Evolutionary conservation across 1,140 invertebrate genomes (phyloP).

Genomic region (Drosophila novamexicana): DNA sequence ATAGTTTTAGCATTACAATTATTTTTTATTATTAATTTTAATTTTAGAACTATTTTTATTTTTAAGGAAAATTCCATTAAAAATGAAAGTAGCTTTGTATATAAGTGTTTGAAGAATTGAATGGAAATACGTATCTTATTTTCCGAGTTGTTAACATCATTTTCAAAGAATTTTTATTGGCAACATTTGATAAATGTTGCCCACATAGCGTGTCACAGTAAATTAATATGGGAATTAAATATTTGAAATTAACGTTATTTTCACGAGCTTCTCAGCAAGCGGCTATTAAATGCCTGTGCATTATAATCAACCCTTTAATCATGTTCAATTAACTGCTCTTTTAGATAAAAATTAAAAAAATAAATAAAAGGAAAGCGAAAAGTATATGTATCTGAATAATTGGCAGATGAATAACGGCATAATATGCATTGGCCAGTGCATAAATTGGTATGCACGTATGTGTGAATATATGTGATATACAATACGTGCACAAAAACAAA

Average conservation of each 20-base stretch:
- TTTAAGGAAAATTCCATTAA: too few relatives aligned
- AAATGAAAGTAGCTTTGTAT: too few relatives aligned
- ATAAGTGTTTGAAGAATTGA: too few relatives aligned
- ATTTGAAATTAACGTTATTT: background rate
- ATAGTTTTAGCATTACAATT: too few relatives aligned
- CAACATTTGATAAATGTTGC: too few relatives aligned
- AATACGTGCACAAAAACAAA: constrained; percentile 13
- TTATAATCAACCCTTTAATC: constrained; percentile 44
- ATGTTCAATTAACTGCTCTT: constrained; percentile 61
- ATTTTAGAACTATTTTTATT: too few relatives aligned
- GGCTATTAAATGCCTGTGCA: constrained; percentile 34
- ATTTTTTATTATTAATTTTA: too few relatives aligned
- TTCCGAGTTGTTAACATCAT: too few relatives aligned
- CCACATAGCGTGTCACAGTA: too few relatives aligned
- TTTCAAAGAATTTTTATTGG: too few relatives aligned
- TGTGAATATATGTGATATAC: constrained; percentile 11
- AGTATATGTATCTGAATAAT: constrained; percentile 51
- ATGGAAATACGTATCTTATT: too few relatives aligned
- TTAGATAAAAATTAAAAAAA: constrained; percentile 41
- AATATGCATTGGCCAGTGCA: constrained; percentile 48
- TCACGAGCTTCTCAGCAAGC: constrained; percentile 19
- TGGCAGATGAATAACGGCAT: constrained; percentile 34
- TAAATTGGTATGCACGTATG: constrained; percentile 45
- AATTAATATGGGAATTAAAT: too few relatives aligned
- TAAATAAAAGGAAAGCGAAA: constrained; percentile 11